These are phyloP conservation scores for Meteorus colon DNA, from an alignment of 2,888 invertebrate genomes.

Conservation along the genomic window DNA sequence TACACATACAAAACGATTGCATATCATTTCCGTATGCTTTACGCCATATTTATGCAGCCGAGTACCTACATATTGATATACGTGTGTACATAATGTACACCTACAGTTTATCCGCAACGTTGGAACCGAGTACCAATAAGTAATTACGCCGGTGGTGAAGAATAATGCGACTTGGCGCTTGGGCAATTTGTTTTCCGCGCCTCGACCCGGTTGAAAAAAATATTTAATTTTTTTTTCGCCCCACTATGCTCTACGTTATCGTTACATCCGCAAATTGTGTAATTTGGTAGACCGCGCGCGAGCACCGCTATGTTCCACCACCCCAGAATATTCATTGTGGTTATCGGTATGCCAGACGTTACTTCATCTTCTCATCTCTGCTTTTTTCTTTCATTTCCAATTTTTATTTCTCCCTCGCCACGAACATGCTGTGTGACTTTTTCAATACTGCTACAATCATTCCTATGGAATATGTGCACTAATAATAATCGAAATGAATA, in stretches of 20 bases:
- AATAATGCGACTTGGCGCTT: conserved; percentile 60
- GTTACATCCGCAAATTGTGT: conserved; percentile 63
- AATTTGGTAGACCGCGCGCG: conserved; percentile 57
- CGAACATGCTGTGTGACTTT: background rate
- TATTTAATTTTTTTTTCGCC: conserved; percentile 37
- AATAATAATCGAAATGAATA: background rate
- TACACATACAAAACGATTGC: background rate
- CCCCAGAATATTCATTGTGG: conserved; percentile 60
- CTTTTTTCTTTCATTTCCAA: background rate
- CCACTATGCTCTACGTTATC: conserved; percentile 55
- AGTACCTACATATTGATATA: conserved; percentile 12
- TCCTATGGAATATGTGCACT: background rate
- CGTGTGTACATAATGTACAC: background rate
- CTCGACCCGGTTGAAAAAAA: conserved; percentile 41
- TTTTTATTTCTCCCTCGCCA: background rate
- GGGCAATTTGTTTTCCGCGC: conserved; percentile 57
- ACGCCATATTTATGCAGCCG: background rate
- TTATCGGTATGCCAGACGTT: conserved; percentile 58
- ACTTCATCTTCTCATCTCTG: conserved; percentile 43
- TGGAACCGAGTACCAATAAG: conserved; percentile 58
- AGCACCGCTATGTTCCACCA: conserved; percentile 6
- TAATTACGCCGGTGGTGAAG: conserved; percentile 59
- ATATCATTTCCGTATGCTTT: background rate
- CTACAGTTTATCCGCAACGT: conserved; percentile 9
- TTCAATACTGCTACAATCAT: background rate